Evolutionary conservation across 2,113 vertebrate genomes (phyloP), one percentile per base, ranked within the genome.

Genomic region (Podarcis raffonei): DNA sequence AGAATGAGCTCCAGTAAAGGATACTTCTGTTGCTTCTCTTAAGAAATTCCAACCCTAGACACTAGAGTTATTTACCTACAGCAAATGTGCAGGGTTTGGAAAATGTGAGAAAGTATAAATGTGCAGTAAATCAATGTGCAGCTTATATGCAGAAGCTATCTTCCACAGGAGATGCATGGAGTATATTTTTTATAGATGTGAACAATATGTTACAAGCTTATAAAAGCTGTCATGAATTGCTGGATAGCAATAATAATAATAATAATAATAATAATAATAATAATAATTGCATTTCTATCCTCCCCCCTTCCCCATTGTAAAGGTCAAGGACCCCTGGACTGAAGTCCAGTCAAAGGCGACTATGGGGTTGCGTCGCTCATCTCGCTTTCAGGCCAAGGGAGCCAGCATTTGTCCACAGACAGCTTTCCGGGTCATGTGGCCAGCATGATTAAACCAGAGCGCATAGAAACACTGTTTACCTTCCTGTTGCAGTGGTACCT

Each of bases 151-250:
- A 37, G n/a, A 75, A 16, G 32, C 25, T 57, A 80, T 32, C 30
- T 48, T n/a, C 30, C 6, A 20, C 32, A 62, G 57, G 65, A 91
- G 53, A 90, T 83, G 20, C 20, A 65, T 83, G 89, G 79, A 11
- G n/a, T 87, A 71, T 30, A 53, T 53, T 53, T 53, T 68, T 35
- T 30, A 75, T 15, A 42, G 25, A 23, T 42, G 35, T 59, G 4
- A 83, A 39, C 71, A 84, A 79, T 86, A 74, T 91, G 75, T 87
- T 81, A 91, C 16, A 22, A 89, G 91, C 16, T 53, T 85, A 59
- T 4, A 39, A 68, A 66, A 92, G 81, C 90, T 69, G 87, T 72
- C 72, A 91, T 22, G 48, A 48, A 48, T 48, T 48, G 48, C 35
- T 83, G 81, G 1, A 25, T 35, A 25, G 3, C 57, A 90, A 30